Evolutionary conservation across 2,113 vertebrate genomes (phyloP), one percentile per base, ranked within the genome.

Genomic region (Phalacrocorax aristotelis): DNA sequence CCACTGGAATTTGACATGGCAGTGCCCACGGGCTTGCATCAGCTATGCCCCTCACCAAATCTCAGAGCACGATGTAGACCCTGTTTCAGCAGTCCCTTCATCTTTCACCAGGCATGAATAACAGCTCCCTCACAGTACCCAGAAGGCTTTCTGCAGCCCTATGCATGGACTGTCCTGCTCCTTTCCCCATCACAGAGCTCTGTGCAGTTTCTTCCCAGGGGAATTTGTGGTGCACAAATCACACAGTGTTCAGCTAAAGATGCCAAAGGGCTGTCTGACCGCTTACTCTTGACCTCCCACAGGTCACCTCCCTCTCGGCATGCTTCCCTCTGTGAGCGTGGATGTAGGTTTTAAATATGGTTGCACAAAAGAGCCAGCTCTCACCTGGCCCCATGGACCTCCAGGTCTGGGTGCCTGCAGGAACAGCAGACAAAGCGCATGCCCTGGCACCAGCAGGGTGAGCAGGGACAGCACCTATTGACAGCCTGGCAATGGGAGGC

Each of bases 231-330:
- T 48, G 61, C 72, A 87, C 49, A 70, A 27, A 87, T 66, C 69
- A 82, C 4, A 6, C 34, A 71, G 51, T 83, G 36, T 88, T 89
- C 62, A 95, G 74, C 49, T 88, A 65, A 68, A 87, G 90, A 66
- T 88, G 72, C 34, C 78, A 49, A 76, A 89, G 58, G 49, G 21
- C 27, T 18, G 2, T 69, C 48, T 70, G 36, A 77, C 46, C 34
- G 87, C 83, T 88, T 21, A 18, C 69, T 90, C 46, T 13, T 80
- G 58, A 86, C 68, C 58, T 89, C 60, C 18, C 32, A 10, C 7
- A 77, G 40, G 70, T 83, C 66, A 80, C 15, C 9, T 66, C 52
- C 76, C n/a, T 82, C 38, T 48, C 68, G 75, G 70, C 74, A 38
- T 2, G 0, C 38, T 91, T 72, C 61, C 66, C 15, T 12, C 48